These are phyloP conservation scores for Pseudomugil tenellus DNA, from an alignment of 2,797 vertebrate genomes.

Conservation along the genomic window DNA sequence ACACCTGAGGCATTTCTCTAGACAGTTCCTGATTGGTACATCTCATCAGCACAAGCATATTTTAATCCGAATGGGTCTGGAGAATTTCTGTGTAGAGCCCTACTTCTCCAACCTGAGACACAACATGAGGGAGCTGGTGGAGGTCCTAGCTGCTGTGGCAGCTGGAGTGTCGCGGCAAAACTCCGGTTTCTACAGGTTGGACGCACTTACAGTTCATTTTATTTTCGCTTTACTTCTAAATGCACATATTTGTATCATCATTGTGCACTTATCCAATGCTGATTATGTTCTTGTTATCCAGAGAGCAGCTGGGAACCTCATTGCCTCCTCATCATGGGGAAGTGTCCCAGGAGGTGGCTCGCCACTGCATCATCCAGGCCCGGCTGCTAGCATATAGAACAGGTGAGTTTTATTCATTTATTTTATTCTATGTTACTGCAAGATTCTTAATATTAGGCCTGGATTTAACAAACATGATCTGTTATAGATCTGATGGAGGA, in stretches of 20 bases:
- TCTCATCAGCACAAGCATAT: slow-evolving; percentile 85
- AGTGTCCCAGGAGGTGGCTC: slow-evolving; percentile 87
- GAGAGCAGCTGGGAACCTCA: slow-evolving; percentile 19
- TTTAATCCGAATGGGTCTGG: slow-evolving; percentile 87
- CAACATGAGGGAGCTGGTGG: slow-evolving; percentile 91
- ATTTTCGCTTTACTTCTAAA: neutral
- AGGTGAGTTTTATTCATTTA: slow-evolving; percentile 79
- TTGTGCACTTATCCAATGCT: neutral
- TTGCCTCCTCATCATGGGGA: slow-evolving; percentile 38
- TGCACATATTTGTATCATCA: rapidly evolving
- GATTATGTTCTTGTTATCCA: slow-evolving; percentile 17
- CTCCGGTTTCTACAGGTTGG: slow-evolving; percentile 84
- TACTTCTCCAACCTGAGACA: slow-evolving; percentile 90
- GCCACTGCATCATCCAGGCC: slow-evolving; percentile 93
- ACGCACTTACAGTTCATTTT: neutral
- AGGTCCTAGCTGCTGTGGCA: slow-evolving; percentile 86
- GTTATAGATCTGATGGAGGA: neutral
- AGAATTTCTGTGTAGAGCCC: slow-evolving; percentile 91
- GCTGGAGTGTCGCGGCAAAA: slow-evolving; percentile 85
- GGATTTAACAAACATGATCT: neutral
- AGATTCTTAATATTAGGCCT: neutral
- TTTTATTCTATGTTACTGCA: neutral
- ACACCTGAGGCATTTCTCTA: slow-evolving; percentile 84
- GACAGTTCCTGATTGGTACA: slow-evolving; percentile 84
- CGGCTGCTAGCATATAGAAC: slow-evolving; percentile 89